Evolutionary conservation across 1,140 invertebrate genomes (phyloP), one percentile per base, ranked within the genome.

Genomic region (Matsumurasca onukii): DNA sequence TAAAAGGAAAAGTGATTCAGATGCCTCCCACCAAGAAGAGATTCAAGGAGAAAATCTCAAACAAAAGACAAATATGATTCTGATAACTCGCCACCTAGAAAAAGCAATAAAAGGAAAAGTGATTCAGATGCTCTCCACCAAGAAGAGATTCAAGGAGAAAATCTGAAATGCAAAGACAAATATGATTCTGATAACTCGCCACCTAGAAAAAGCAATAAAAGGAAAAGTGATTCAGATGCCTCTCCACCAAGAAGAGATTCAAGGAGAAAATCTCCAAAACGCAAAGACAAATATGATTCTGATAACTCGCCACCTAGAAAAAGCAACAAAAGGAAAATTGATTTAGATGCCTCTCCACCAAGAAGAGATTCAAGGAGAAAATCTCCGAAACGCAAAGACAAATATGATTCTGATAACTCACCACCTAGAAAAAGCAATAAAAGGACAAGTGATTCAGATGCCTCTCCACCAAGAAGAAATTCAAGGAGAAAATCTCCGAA

Each of bases 391-490:
- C 34, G 17, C 34, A 39, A 9, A 39, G 5, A 17, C 5, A 39
- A 17, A 39, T 9, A 17, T 39, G 34, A 39, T 39, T 39, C 34
- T 39, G 34, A 31, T 27, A 62, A 71, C 59, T 69, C 67, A 3
- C 29, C 70, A 45, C n/a, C 51, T 22, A 31, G 45, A 27, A 29
- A 65, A 69, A 65, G 52, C 65, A 27, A 5, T 49, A 61, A 55
- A 45, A 55, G 34, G 39, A 71, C 13, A n/a, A 45, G 9, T 45
- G 65, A 70, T 66, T 73, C 67, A 27, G 74, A 77, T 69, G 29
- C 64, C 2, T 75, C 71, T n/a, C 72, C 75, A n/a, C 71, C 74
- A 3, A 9, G 31, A n/a, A n/a, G n/a, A n/a, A n/a, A n/a, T n/a
- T 20, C 73, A 74, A 20, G 70, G 73, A 9, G 9, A 31, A 30